Evolutionary conservation across 2,888 invertebrate genomes (phyloP).

Genomic region (Syrista parreyssii): DNA sequence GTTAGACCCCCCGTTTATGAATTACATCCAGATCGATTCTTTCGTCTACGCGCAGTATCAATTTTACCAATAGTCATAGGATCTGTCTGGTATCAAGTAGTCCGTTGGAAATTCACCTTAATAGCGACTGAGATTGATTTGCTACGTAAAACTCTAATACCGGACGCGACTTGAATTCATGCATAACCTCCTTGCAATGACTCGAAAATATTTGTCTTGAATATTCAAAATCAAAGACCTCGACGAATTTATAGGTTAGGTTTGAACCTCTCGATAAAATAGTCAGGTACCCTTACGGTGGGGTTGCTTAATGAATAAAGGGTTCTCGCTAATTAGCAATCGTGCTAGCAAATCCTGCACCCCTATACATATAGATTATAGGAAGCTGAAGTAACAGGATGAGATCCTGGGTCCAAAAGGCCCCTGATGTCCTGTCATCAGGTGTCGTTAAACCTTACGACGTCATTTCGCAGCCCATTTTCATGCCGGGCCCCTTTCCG

Average conservation of each 20-base stretch:
- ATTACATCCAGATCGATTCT: background rate
- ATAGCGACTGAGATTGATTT: background rate
- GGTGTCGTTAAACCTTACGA: conserved; percentile 2
- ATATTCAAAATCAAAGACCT: background rate
- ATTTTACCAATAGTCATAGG: background rate
- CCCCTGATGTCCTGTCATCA: background rate
- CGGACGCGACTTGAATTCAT: too few species aligned
- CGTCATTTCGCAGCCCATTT: conserved; percentile 1
- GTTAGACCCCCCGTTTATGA: background rate
- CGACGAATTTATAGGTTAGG: too few species aligned
- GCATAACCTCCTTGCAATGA: too few species aligned
- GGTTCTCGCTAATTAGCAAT: background rate
- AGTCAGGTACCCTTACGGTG: background rate
- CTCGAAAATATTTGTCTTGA: background rate
- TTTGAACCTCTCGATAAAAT: too few species aligned
- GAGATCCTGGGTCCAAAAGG: background rate
- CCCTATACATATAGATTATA: background rate
- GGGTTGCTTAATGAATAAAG: background rate
- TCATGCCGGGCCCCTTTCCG: background rate
- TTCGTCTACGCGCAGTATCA: background rate
- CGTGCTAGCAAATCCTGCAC: background rate
- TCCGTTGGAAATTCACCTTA: background rate
- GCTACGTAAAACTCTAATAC: too few species aligned
- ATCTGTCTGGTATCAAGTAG: background rate
- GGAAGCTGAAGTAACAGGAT: background rate